Evolutionary conservation across 2,888 invertebrate species (phyloP).

Genomic region (Notodonta ziczac): DNA sequence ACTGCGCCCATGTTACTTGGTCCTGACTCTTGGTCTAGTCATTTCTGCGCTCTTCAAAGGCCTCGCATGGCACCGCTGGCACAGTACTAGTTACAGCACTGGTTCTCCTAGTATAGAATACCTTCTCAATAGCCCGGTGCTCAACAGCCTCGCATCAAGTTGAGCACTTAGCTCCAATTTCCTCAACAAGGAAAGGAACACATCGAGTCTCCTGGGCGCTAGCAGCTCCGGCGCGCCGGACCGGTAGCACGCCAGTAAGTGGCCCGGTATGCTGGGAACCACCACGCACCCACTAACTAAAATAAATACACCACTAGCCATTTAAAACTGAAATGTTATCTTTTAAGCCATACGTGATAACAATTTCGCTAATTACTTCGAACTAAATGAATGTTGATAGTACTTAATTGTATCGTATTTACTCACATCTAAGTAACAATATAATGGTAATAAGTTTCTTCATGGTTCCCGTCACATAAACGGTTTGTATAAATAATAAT

Average conservation of each 20-base stretch:
- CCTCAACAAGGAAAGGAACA: slow-evolving; percentile 85
- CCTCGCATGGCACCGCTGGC: too few relatives aligned
- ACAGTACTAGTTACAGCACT: too few relatives aligned
- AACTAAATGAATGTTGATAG: neutral
- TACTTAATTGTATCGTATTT: slow-evolving; percentile 9
- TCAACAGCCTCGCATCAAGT: slow-evolving; percentile 82
- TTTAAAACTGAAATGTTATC: neutral
- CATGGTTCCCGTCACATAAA: slow-evolving; percentile 47
- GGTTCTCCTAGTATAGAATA: slow-evolving; percentile 42
- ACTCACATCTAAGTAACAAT: slow-evolving; percentile 57
- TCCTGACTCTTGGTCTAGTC: too few relatives aligned
- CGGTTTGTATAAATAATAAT: slow-evolving; percentile 35
- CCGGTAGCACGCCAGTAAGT: slow-evolving; percentile 85
- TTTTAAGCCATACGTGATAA: neutral
- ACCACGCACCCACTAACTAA: slow-evolving; percentile 58
- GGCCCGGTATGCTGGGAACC: slow-evolving; percentile 80
- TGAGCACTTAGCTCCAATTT: slow-evolving; percentile 84
- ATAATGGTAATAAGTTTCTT: slow-evolving; percentile 38
- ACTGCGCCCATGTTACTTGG: too few relatives aligned
- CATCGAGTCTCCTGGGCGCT: slow-evolving; percentile 84
- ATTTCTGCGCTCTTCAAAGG: too few relatives aligned
- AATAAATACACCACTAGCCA: neutral
- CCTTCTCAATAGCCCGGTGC: slow-evolving; percentile 85
- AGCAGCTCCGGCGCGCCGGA: slow-evolving; percentile 71
- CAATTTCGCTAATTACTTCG: neutral